A percentile compares a stretch with the other conserved stretches of the same genome.
phyloP scores from a whole-genome alignment of 1,140 invertebrate species.

The Stegodyphus dumicola region DNA sequence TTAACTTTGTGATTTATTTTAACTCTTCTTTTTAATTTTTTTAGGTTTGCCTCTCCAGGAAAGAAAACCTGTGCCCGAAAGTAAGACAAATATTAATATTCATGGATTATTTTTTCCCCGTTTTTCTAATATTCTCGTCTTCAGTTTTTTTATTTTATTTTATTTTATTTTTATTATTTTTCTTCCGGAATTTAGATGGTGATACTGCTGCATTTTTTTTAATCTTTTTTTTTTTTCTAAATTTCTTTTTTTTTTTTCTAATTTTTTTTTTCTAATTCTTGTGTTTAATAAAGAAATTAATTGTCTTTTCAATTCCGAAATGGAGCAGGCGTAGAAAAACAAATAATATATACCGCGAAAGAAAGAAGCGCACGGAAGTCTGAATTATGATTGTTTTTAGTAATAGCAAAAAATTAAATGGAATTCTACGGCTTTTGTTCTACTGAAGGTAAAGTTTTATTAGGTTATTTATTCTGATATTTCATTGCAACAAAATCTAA shows the following conservation, averaged over 20 bases:
- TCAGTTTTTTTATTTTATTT: not conserved
- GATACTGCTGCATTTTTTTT: not conserved
- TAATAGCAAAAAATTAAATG: no score
- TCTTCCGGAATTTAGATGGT: not conserved
- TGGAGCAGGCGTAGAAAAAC: no score
- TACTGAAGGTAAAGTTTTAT: no score
- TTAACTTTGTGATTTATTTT: conserved; percentile 21
- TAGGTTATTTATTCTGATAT: no score
- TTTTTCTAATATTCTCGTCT: not conserved
- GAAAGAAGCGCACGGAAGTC: no score
- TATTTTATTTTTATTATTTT: no score
- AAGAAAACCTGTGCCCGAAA: conserved; percentile 24
- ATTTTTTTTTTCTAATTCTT: not conserved
- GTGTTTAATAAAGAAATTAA: conserved; percentile 57
- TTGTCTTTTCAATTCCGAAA: conserved; percentile 1
- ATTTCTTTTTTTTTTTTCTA: no score
- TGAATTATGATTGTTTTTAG: no score
- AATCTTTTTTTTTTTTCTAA: not conserved
- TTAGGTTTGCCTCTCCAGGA: conserved; percentile 39
- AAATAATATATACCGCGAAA: no score
- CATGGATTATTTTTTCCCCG: conserved; percentile 23
- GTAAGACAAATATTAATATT: conserved; percentile 59
- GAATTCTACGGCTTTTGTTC: no score
- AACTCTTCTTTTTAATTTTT: conserved; percentile 26
- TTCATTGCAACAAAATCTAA: no score